phyloP scores from a whole-genome alignment of 2,888 invertebrate genomes.

The Exephanes ischioxanthus region DNA sequence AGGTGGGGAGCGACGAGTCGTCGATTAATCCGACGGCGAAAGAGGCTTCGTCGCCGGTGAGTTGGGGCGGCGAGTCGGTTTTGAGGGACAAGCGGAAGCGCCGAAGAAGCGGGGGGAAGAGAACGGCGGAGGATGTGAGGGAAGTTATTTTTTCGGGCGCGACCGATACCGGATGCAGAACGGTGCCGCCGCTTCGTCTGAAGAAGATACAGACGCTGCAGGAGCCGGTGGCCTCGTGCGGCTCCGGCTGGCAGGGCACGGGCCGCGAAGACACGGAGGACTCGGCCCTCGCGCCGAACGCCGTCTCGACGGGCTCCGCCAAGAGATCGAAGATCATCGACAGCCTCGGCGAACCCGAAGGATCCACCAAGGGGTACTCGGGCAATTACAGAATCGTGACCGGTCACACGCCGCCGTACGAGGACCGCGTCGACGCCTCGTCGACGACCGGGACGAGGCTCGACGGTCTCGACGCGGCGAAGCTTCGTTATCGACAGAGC shows the following conservation, averaged over 20 bases:
- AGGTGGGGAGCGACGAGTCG: slow-evolving; percentile 5
- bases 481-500: slow-evolving; percentile 72
- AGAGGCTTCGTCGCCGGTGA: neutral
- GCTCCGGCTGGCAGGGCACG: slow-evolving; percentile 40
- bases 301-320: neutral
- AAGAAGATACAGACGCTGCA: slow-evolving; percentile 74
- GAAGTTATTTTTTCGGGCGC: neutral
- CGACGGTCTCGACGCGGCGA: slow-evolving; percentile 66
- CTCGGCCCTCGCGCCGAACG: slow-evolving; percentile 38
- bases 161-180: slow-evolving; percentile 63
- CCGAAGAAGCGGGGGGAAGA: neutral
- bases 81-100: slow-evolving; percentile 19
- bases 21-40: neutral
- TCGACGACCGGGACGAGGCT: neutral
- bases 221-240: slow-evolving; percentile 62
- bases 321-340: neutral
- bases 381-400: slow-evolving; percentile 77
- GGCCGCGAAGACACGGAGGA: neutral
- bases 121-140: neutral
- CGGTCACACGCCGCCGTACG: slow-evolving; percentile 69
- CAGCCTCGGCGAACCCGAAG: neutral
- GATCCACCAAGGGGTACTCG: slow-evolving; percentile 56
- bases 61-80: slow-evolving; percentile 2
- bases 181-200: slow-evolving; percentile 79
- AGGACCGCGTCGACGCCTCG: slow-evolving; percentile 48